A percentile compares a stretch with the other conserved stretches of the same genome.
phyloP scores from a whole-genome alignment of 35 echinoderm and acorn worm species.

The Ophioderma brevispina region DNA sequence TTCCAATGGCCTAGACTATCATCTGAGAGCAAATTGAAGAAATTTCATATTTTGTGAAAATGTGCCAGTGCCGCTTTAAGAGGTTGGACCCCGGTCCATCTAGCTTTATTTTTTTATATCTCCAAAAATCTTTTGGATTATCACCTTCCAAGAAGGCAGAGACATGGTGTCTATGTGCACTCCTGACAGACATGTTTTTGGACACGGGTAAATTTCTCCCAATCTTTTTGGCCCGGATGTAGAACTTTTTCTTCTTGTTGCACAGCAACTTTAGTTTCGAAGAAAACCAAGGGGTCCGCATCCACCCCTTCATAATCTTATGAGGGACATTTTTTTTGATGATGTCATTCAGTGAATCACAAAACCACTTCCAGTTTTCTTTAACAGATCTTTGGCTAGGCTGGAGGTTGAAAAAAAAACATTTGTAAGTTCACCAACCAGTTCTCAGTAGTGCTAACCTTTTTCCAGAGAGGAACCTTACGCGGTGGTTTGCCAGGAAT shows the following conservation, averaged over 20 bases:
- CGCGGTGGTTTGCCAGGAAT: neutral
- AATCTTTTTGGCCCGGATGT: constrained; percentile 5
- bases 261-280: neutral
- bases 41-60: no score
- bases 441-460: neutral
- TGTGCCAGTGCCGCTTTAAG: no score
- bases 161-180: neutral
- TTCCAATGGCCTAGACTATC: no score
- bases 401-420: neutral
- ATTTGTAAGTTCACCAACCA: neutral
- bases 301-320: neutral
- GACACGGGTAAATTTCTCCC: neutral
- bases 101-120: neutral
- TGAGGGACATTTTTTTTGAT: neutral
- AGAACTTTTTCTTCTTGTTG: neutral
- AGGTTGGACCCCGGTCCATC: neutral
- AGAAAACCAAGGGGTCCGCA: constrained; percentile 2
- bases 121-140: neutral
- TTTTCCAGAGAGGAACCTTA: neutral
- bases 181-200: neutral
- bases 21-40: no score
- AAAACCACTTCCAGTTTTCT: neutral
- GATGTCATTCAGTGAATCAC: neutral
- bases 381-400: neutral
- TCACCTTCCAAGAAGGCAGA: neutral